Conservation (phyloP, 2,888 invertebrate genomes). For the Halictus quadricinctus region DNA sequence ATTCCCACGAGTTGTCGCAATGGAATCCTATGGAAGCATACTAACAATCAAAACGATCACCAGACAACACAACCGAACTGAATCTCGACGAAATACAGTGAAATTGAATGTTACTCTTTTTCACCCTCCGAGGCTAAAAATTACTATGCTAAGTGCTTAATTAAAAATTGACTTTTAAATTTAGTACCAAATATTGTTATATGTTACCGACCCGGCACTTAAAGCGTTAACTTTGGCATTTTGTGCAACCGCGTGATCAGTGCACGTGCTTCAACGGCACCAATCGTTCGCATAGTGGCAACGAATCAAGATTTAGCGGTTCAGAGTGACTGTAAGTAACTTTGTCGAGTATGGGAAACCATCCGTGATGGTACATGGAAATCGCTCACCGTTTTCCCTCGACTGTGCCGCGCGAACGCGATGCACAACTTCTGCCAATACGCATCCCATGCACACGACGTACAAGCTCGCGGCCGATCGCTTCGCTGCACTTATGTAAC, state of each 20-base stretch:
- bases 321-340: neutral
- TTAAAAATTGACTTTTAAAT: neutral
- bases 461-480: slow-evolving; percentile 21
- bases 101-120: neutral
- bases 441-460: slow-evolving; percentile 6
- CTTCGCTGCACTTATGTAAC: slow-evolving; percentile 59
- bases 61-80: neutral
- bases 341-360: neutral
- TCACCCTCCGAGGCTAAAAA: neutral
- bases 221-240: too few species aligned
- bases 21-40: neutral
- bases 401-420: slow-evolving; percentile 56
- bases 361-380: slow-evolving; percentile 10
- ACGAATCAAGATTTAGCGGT: neutral
- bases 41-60: too few species aligned
- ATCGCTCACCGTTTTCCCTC: slow-evolving; percentile 36
- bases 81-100: neutral
- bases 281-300: neutral
- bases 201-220: too few species aligned
- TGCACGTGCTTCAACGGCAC: neutral
- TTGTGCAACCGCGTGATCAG: too few species aligned
- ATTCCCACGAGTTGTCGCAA: neutral
- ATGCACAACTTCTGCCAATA: slow-evolving; percentile 62
- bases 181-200: too few species aligned
- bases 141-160: neutral